Evolutionary conservation across 2,888 invertebrate species (phyloP), one percentile per base, ranked within the genome.

Genomic region (Drosophila dives): DNA sequence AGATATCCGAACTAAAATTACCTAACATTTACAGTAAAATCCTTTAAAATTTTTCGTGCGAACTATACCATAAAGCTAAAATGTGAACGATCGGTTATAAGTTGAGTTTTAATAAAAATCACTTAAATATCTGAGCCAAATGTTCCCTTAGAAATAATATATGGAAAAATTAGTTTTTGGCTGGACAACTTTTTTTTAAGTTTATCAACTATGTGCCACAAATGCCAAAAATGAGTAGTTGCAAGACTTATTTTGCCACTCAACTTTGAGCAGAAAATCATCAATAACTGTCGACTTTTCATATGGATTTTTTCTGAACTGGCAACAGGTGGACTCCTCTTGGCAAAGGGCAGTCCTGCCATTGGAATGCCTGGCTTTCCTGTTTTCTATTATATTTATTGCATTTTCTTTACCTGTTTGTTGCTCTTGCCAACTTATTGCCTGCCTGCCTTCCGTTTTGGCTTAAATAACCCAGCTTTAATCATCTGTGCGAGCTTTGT

Each of bases 401-500:
- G 20, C 20, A 20, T 45, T 45, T 45, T 45, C 38, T 3, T 45
- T 15, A 20, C 0, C 45, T 20, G 20, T 45, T 45, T 20, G 45
- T 4, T 45, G 23, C 15, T 4, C 23, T 45, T 7, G 8, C 23
- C 23, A 45, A 8, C 23, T 8, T 23, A 23, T 45, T 23, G 15
- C 15, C 45, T 4, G n/a, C 40, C 10, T 15, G 15, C 40, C 10
- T 8, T 15, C 23, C 8, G 23, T 20, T 33, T 33, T 8, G 20
- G 32, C 32, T n/a, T 23, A 36, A 45, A 34, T 20, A 45, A 23
- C 3, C 23, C 45, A 23, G 23, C 45, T 38, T 29, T 36, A n/a
- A 69, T 38, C 50, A 51, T 51, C 58, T 36, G 8, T 51, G 23
- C 20, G 55, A 33, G n/a, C 34, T 55, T 40, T 72, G 54, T 55